phyloP scores from a whole-genome alignment of 2,797 vertebrate species.

The Falco biarmicus region DNA sequence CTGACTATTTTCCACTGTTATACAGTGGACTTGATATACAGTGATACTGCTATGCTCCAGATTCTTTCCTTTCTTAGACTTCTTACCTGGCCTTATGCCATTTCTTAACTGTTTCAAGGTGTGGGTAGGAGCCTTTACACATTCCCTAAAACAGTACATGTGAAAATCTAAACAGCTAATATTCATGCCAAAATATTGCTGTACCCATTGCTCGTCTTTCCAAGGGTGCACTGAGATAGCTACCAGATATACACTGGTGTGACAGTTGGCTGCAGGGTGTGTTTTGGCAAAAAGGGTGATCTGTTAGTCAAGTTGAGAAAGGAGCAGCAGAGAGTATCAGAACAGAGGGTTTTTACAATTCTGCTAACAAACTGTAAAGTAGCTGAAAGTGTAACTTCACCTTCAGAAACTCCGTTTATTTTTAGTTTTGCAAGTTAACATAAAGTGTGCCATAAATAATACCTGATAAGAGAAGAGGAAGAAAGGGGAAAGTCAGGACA shows the following conservation, averaged over 20 bases:
- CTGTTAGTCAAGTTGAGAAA: constrained; percentile 20
- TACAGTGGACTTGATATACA: not conserved
- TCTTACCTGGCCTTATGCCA: constrained; percentile 40
- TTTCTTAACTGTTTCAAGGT: constrained; percentile 36
- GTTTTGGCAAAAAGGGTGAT: constrained; percentile 17
- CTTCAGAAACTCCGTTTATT: not conserved
- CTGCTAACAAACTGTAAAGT: not conserved
- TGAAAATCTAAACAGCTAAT: constrained; percentile 33
- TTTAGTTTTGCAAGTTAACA: not conserved
- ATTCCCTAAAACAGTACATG: not conserved
- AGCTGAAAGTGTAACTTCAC: constrained; percentile 6
- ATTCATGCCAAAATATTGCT: constrained; percentile 29
- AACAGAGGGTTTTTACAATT: not conserved
- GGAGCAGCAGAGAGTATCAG: not conserved
- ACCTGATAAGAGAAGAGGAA: not conserved
- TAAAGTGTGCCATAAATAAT: not conserved
- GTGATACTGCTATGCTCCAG: not conserved
- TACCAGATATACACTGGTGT: not conserved
- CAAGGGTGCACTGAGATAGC: not conserved
- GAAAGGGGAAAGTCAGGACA: not conserved
- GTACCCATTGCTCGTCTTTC: not conserved
- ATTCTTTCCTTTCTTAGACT: not conserved
- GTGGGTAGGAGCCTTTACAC: not conserved
- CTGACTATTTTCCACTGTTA: constrained; percentile 18
- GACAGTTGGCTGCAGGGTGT: constrained; percentile 37